phyloP scores from a whole-genome alignment of 1,140 invertebrate genomes.

The Caenorhabditis brenneri region DNA sequence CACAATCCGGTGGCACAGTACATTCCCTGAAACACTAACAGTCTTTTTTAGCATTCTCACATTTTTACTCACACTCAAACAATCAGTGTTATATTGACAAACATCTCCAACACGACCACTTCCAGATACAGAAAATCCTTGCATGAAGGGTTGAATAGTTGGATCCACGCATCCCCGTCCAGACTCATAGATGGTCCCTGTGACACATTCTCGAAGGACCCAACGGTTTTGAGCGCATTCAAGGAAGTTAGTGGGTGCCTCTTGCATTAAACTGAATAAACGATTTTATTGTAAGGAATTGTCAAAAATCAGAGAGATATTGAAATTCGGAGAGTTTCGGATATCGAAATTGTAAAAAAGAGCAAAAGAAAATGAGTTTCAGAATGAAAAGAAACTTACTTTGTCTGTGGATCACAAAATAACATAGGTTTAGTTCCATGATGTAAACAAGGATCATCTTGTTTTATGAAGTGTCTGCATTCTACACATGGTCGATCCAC shows the following conservation, averaged over 20 bases:
- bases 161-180: constrained; percentile 51
- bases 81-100: constrained; percentile 57
- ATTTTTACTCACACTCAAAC: constrained; percentile 47
- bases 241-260: constrained; percentile 22
- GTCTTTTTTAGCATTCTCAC: neutral
- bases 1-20: constrained; percentile 55
- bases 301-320: too few species aligned
- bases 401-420: constrained; percentile 25
- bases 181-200: constrained; percentile 30
- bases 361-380: neutral
- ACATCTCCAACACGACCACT: constrained; percentile 55
- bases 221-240: constrained; percentile 22
- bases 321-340: too few species aligned
- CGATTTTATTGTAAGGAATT: too few species aligned
- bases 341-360: too few species aligned
- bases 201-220: constrained; percentile 15
- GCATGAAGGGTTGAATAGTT: constrained; percentile 48
- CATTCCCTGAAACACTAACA: constrained; percentile 51
- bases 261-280: constrained; percentile 42
- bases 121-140: constrained; percentile 48
- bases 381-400: neutral
- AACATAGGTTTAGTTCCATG: constrained; percentile 14
- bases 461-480: constrained; percentile 11
- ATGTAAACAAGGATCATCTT: constrained; percentile 24
- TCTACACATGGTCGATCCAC: neutral